Base-by-base conservation (phyloP, 2,113 vertebrate species). In the Fulmarus glacialis region DNA sequence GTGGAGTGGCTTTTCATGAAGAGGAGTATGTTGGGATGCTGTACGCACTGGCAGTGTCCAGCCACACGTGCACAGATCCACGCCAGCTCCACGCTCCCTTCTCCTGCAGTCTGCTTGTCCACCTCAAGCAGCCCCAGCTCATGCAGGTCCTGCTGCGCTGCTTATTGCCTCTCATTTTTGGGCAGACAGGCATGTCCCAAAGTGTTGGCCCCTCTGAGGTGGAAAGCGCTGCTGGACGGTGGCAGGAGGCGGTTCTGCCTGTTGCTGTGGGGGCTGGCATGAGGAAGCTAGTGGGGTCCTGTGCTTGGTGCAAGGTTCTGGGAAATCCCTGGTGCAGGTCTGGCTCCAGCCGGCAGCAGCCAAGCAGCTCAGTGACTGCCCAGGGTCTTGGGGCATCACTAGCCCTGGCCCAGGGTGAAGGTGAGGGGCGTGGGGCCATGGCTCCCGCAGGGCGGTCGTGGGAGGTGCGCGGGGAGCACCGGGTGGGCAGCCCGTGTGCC, bases 401-500 rank as follows among this genome's bases (percentile, higher is more conserved):
- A 38, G 20, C 48, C 30, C 11, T 20, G 34, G 27, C 8, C 24
- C 0, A 4, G 36, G 48, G 42, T 30, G 50, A 19, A 12, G 36
- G 34, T 19, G 84, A 45, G 26, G 42, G 42, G 36, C 3, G 1
- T 18, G 62, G 27, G n/a, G 23, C 26, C 30, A 9, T 13, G 6
- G 47, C 30, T 72, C 11, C 20, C 0, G 3, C 7, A 10, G 40
- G 40, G 6, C 2, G 1, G 34, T 16, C 2, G 0, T 27, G 38
- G 34, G 9, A 12, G 17, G 27, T 4, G 29, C 1, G 9, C 5
- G 18, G 19, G 42, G 32, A 70, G 53, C 15, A 9, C 1, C 1
- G 21, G 7, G 8, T 17, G 78, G 50, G 36, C 36, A 50, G 7
- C n/a, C 18, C 5, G 0, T 3, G 17, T 26, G 12, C 29, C 43